Base-by-base conservation (phyloP, 2,888 invertebrate genomes). In the Cheilosia variabilis region DNA sequence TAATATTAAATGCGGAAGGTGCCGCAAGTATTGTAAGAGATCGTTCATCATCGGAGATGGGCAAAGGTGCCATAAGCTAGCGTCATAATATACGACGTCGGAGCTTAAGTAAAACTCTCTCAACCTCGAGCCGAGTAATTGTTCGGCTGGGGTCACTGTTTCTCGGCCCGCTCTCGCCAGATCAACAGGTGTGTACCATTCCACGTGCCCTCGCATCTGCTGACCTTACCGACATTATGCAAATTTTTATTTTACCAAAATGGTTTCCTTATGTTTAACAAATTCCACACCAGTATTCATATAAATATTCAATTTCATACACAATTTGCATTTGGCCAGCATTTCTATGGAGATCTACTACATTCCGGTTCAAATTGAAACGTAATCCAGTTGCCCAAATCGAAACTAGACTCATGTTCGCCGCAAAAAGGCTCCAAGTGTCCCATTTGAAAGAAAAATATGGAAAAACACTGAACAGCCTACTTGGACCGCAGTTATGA, bases 401-500 rank as follows among this genome's bases (percentile, higher is more conserved):
- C 24, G 15, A 53, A 58, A 65, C n/a, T 22, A 13, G 15, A 13
- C 10, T 34, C 10, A 37, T 37, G 37, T 13, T 37, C 13, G 5
- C 9, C 53, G 47, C n/a, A 13, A 43, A 50, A 31, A 57, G 31
- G 34, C 22, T 58, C 0, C 31, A 55, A 77, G 65, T 72, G 66
- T 62, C 43, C 71, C 31, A 60, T 37, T 37, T 62, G 10, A 19
- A 47, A 7, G 10, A 68, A 13, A n/a, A 62, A 24, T 76, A 63
- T 69, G 43, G 57, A 52, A 27, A 77, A 27, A 45, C 65, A 31
- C 22, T 22, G 22, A 2, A 22, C 1, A 34, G 6, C 52, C 75
- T 75, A 57, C 66, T 82, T 62, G 52, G 81, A 76, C 19, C 22
- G 50, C 63, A 43, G 58, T 76, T 84, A 71, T 75, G 75, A 76